A percentile compares a stretch with the other conserved stretches of the same genome.
phyloP scores from a whole-genome alignment of 2,797 vertebrate genomes.

The Sitta carolinensis region DNA sequence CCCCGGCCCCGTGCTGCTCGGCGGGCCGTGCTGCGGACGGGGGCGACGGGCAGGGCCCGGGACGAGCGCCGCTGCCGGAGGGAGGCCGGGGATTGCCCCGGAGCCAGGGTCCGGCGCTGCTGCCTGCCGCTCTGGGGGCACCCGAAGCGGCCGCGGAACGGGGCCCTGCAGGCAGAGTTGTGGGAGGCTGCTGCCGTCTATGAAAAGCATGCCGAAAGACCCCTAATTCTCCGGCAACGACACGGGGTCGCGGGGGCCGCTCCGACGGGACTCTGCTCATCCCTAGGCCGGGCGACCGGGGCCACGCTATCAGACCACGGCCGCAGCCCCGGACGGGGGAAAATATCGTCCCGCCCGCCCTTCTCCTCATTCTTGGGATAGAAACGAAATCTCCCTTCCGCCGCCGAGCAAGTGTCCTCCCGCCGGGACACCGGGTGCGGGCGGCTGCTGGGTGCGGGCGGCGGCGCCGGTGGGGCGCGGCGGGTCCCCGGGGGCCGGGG shows the following conservation, averaged over 20 bases:
- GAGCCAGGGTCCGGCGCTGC: not conserved
- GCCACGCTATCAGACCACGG: not conserved
- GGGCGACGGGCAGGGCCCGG: not conserved
- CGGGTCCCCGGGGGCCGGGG: not conserved
- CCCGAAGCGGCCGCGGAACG: not conserved
- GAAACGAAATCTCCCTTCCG: conserved; percentile 19
- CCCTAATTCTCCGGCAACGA: not conserved
- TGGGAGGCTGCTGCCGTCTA: not conserved
- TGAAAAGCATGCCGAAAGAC: not conserved
- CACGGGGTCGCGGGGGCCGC: not conserved
- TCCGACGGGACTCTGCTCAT: not conserved
- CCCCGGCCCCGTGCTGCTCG: not conserved
- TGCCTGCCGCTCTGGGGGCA: not conserved
- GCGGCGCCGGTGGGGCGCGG: not conserved
- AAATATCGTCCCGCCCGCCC: not conserved
- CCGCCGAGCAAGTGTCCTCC: not conserved
- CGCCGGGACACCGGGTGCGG: not conserved
- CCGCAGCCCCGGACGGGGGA: not conserved
- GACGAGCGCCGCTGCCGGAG: not conserved
- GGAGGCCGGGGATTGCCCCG: not conserved
- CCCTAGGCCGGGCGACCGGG: not conserved
- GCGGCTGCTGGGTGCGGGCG: not conserved
- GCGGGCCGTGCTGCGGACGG: not conserved
- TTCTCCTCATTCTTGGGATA: not conserved
- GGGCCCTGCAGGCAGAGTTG: not conserved